These are phyloP conservation scores for Labeo calbasu DNA, from an alignment of 2,797 vertebrate genomes.

Conservation along the genomic window DNA sequence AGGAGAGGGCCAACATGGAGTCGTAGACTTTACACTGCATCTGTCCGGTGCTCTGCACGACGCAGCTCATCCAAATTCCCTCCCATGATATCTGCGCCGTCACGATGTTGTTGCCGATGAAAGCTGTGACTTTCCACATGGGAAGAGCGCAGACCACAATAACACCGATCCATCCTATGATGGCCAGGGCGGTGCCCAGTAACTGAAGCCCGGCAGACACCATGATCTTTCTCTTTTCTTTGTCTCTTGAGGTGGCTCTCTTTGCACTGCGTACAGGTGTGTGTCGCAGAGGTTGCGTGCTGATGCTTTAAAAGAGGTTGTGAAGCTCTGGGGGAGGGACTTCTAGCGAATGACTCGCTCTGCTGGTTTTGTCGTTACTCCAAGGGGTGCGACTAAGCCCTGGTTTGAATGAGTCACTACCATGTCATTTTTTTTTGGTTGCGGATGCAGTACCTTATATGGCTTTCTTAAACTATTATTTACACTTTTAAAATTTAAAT, in stretches of 20 bases:
- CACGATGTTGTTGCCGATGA: constrained; percentile 91
- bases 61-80: constrained; percentile 96
- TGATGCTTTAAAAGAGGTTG: constrained; percentile 41
- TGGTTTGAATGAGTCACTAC: constrained; percentile 39
- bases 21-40: constrained; percentile 97
- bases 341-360: constrained; percentile 34
- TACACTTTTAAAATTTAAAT: background rate
- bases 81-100: constrained; percentile 89
- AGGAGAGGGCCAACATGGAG: constrained; percentile 87
- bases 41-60: constrained; percentile 95
- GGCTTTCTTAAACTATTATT: background rate
- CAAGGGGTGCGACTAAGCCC: constrained; percentile 1
- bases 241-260: constrained; percentile 10
- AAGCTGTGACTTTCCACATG: constrained; percentile 93
- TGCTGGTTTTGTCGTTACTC: constrained; percentile 52
- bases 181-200: constrained; percentile 84
- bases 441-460: background rate
- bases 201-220: constrained; percentile 92
- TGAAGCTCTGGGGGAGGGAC: constrained; percentile 49
- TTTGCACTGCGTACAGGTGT: constrained; percentile 28
- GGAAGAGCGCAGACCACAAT: constrained; percentile 88
- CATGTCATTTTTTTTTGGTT: background rate
- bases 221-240: constrained; percentile 74
- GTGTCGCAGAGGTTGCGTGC: constrained; percentile 26
- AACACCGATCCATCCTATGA: constrained; percentile 90